A percentile compares a stretch with the other conserved stretches of the same genome.
Conservation (phyloP, 92 coral and sea anemone genomes). For the Chrysogorgia sp. region DNA sequence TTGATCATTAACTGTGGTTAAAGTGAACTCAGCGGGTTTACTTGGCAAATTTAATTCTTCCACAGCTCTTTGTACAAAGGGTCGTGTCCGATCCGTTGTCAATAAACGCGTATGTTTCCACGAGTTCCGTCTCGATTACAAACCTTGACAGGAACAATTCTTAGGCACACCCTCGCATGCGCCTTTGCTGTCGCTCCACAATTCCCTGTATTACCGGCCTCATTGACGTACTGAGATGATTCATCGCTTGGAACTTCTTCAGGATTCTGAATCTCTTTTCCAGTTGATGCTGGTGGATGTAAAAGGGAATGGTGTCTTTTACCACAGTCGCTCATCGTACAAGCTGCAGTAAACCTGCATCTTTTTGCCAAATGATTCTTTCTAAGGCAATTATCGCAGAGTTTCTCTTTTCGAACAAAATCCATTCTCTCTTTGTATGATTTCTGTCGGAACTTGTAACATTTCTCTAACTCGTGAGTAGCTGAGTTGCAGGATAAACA, state of each 20-base stretch:
- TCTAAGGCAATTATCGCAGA: constrained; percentile 45
- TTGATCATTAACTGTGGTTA: constrained; percentile 62
- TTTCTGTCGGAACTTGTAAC: constrained; percentile 42
- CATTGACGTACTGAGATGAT: too few species aligned
- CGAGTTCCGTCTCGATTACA: constrained; percentile 43
- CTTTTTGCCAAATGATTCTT: constrained; percentile 46
- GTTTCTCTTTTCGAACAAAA: constrained; percentile 28
- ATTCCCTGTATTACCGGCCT: constrained; percentile 10
- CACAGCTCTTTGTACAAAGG: constrained; percentile 59
- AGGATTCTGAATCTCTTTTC: not conserved
- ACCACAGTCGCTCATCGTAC: constrained; percentile 44
- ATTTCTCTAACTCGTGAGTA: constrained; percentile 35
- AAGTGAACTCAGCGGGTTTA: constrained; percentile 55
- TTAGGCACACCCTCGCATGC: constrained; percentile 59
- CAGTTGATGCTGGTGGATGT: constrained; percentile 18
- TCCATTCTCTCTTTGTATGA: constrained; percentile 28
- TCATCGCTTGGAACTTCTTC: not conserved
- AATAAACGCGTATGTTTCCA: constrained; percentile 66
- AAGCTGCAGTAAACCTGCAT: constrained; percentile 17
- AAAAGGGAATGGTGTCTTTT: constrained; percentile 51
- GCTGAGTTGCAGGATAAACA: constrained; percentile 24
- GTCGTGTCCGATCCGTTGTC: too few species aligned
- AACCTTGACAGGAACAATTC: constrained; percentile 70
- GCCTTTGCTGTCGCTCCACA: not conserved
- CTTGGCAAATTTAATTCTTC: constrained; percentile 43